A percentile compares a stretch with the other conserved stretches of the same genome.
These are phyloP conservation scores for Tauraco hartlaubi DNA, from an alignment of 2,797 vertebrate genomes.

Conservation along the genomic window DNA sequence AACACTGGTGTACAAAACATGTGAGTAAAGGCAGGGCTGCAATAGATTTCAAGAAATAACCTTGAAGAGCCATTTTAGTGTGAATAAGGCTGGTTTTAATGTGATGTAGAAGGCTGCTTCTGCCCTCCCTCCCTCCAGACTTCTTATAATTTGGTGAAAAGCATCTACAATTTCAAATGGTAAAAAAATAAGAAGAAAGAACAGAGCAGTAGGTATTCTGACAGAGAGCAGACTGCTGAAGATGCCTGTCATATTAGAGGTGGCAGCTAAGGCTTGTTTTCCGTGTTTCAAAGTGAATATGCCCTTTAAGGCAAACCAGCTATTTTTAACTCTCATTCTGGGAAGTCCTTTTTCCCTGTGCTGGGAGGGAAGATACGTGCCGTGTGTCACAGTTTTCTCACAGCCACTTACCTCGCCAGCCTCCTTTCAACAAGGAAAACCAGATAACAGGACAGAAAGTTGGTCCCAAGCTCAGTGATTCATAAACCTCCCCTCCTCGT, in stretches of 20 bases:
- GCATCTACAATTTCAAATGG: not conserved
- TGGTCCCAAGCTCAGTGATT: not conserved
- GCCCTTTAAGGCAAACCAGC: not conserved
- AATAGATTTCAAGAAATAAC: not conserved
- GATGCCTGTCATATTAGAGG: not conserved
- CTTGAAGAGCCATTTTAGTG: not conserved
- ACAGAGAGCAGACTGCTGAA: not conserved
- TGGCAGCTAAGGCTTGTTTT: not conserved
- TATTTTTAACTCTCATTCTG: slow-evolving; percentile 33
- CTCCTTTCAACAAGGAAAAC: not conserved
- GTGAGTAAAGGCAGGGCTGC: not conserved
- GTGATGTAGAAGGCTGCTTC: not conserved
- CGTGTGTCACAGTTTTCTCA: not conserved
- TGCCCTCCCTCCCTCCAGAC: not conserved
- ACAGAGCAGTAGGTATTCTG: not conserved
- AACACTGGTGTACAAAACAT: not conserved
- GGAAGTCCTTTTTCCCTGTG: not conserved
- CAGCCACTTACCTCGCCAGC: not conserved
- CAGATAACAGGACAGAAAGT: not conserved
- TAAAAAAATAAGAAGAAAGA: not conserved
- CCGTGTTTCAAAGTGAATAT: not conserved
- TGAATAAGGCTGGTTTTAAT: not conserved
- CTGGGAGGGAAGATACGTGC: not conserved
- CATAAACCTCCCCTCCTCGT: not conserved
- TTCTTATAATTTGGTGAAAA: not conserved